Conservation (phyloP, 53 echinoderm and acorn worm genomes). For the Echinarachnius parma region DNA sequence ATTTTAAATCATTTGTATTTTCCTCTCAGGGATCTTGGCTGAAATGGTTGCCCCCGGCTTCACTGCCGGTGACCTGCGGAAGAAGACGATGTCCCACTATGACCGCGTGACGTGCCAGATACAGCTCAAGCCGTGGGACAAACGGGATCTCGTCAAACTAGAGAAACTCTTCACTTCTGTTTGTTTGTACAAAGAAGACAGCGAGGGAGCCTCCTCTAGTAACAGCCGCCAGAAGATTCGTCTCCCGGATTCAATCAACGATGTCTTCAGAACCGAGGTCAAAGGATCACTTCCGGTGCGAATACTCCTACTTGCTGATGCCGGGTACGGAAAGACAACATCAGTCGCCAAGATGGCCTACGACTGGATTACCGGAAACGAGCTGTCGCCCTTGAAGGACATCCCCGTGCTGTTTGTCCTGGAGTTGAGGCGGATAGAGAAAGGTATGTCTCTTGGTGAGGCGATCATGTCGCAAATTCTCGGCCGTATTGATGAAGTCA, state of each 20-base stretch:
- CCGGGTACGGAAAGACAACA: constrained; percentile 21
- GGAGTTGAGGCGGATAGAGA: not conserved
- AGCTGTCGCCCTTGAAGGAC: constrained; percentile 3
- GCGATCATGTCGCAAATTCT: constrained; percentile 12
- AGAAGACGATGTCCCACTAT: no score
- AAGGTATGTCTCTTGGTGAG: constrained; percentile 20
- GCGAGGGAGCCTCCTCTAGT: not conserved
- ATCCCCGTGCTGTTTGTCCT: constrained; percentile 10
- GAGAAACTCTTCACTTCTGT: constrained; percentile 5
- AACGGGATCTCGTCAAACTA: not conserved
- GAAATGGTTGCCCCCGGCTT: no score
- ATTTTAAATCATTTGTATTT: no score
- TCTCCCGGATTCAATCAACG: constrained; percentile 16
- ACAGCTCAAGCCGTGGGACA: constrained; percentile 17
- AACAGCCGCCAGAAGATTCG: not conserved
- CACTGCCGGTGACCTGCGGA: no score
- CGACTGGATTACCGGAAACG: constrained; percentile 13
- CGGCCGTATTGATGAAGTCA: constrained; percentile 1
- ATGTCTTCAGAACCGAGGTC: constrained; percentile 28
- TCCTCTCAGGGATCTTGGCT: no score
- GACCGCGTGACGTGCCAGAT: constrained; percentile 18
- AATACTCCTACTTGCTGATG: constrained; percentile 7
- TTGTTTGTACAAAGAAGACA: not conserved
- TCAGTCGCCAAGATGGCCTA: not conserved
- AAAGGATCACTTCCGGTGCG: constrained; percentile 10